Evolutionary conservation across 2,797 vertebrate genomes (phyloP), one percentile per base, ranked within the genome.

Genomic region (Potorous gilbertii): DNA sequence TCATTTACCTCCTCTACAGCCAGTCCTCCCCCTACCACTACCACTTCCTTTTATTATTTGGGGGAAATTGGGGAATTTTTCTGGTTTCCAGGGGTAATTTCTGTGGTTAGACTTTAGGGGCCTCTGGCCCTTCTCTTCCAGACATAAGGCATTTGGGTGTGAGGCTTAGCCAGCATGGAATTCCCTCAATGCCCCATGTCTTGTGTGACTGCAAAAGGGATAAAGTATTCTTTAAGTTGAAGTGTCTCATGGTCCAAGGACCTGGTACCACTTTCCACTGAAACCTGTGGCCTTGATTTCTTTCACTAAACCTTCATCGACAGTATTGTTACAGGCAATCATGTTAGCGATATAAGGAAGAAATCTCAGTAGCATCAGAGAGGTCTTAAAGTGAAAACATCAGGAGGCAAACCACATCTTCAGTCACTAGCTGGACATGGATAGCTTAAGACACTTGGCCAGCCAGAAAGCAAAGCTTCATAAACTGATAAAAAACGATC

Each of bases 81-180:
- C 95, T 56, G 24, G 24, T 90, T 91, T 90, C 90, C 40, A 34
- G 54, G 46, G 54, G 5, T 40, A 14, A 56, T 28, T 10, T 50
- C 96, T 96, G 93, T 96, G 95, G 59, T 96, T 96, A 92, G 66
- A 90, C 56, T 50, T 54, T 3, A 54, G 91, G 66, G 87, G 57
- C 13, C 91, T 0, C 16, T 95, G 93, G 40, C 50, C 1, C 21
- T 52, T 52, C 10, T 46, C 87, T 56, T 87, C 74, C 40, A 87
- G 74, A 87, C 74, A 87, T 50, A 46, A 87, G 74, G 40, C 74
- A 87, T 87, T 40, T 87, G 74, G 40, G 40, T 87, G 24, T 24
- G 74, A 46, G 40, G 46, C 74, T 87, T 50, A 87, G 74, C 74
- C 74, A 87, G 40, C 74, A 46, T 87, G 74, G 74, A 87, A 87